Percentiles rank a stretch among this genome's conserved stretches.
Evolutionary conservation across 1,140 invertebrate genomes (phyloP).

Genomic region (Hesperophylax magnus): DNA sequence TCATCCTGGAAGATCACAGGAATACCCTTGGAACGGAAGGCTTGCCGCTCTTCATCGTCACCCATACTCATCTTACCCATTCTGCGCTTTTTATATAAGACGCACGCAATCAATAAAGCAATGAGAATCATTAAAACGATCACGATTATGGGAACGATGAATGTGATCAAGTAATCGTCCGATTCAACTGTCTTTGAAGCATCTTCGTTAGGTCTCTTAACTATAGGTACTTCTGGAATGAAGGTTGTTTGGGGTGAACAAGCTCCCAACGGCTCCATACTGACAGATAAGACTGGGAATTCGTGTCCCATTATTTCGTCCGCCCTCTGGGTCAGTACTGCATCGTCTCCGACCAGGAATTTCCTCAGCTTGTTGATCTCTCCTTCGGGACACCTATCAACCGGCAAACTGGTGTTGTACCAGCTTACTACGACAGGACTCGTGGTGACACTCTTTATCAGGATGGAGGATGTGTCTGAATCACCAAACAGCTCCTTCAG

Average conservation of each 20-base stretch:
- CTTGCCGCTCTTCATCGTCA: conserved; percentile 84
- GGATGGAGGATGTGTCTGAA: conserved; percentile 78
- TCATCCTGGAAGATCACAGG: conserved; percentile 97
- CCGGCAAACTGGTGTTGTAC: conserved; percentile 71
- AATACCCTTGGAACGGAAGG: conserved; percentile 91
- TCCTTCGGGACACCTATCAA: conserved; percentile 80
- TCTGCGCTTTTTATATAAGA: conserved; percentile 86
- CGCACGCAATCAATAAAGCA: conserved; percentile 89
- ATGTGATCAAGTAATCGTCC: conserved; percentile 92
- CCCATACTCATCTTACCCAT: conserved; percentile 77
- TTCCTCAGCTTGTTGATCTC: conserved; percentile 81
- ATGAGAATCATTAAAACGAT: conserved; percentile 91
- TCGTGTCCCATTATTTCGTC: conserved; percentile 82
- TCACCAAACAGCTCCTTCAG: conserved; percentile 84
- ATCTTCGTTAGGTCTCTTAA: conserved; percentile 64
- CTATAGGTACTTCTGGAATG: conserved; percentile 41
- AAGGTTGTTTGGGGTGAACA: conserved; percentile 77
- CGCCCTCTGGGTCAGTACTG: conserved; percentile 76
- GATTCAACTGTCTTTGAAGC: conserved; percentile 62
- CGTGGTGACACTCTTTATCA: conserved; percentile 74
- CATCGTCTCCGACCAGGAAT: conserved; percentile 78
- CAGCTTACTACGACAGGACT: conserved; percentile 82
- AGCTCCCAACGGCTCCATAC: conserved; percentile 77
- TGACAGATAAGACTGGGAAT: conserved; percentile 83
- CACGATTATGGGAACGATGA: conserved; percentile 90